phyloP scores from a whole-genome alignment of 2,113 vertebrate species.

The Malurus elegans region DNA sequence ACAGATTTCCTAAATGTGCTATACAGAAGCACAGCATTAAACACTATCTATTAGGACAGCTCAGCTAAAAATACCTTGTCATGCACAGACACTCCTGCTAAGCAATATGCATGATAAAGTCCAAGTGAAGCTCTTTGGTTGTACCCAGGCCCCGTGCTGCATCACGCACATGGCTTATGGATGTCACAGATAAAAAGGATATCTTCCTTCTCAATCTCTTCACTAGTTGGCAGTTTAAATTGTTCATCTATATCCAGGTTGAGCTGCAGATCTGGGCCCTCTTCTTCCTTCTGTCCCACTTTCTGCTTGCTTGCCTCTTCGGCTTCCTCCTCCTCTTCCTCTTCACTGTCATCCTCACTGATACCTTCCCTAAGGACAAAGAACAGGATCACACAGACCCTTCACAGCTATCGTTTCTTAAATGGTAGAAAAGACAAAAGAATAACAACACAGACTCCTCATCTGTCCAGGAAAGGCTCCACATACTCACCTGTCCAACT shows the following conservation, averaged over 20 bases:
- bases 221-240: constrained; percentile 81
- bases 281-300: constrained; percentile 43
- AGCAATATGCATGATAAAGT: not conserved
- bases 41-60: not conserved
- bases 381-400: not conserved
- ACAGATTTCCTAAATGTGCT: not conserved
- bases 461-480: not conserved
- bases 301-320: not conserved
- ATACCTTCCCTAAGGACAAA: constrained; percentile 30
- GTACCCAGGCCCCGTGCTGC: not conserved
- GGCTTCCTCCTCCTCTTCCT: constrained; percentile 16
- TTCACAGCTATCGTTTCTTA: not conserved
- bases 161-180: accelerated
- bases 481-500: constrained; percentile 59
- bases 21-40: not conserved
- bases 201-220: constrained; percentile 85
- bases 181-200: constrained; percentile 66
- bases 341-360: constrained; percentile 70
- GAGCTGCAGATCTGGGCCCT: constrained; percentile 77
- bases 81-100: not conserved
- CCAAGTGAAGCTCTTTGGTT: not conserved
- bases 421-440: not conserved
- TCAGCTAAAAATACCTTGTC: not conserved
- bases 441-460: not conserved
- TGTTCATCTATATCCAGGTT: constrained; percentile 82